Evolutionary conservation across 1,140 invertebrate species (phyloP).

Genomic region (Aphidius gifuensis): DNA sequence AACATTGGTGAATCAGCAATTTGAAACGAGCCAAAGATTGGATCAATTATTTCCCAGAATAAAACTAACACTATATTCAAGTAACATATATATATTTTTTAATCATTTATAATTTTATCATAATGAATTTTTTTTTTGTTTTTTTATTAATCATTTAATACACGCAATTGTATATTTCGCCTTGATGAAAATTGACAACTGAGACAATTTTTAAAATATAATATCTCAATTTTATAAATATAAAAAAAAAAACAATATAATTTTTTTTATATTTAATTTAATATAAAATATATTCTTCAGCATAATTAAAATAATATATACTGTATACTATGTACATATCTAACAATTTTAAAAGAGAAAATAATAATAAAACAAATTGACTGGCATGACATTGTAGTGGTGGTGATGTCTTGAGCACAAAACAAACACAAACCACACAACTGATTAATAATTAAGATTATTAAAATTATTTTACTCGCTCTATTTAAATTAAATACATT

Average conservation of each 20-base stretch:
- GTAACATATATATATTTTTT: no score
- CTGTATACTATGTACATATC: conserved; percentile 9
- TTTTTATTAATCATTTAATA: no score
- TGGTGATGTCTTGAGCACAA: background rate
- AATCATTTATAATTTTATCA: no score
- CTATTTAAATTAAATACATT: no score
- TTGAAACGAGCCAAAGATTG: background rate
- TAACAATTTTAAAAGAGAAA: background rate
- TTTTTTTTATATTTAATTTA: background rate
- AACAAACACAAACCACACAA: background rate
- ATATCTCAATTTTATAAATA: background rate
- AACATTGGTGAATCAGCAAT: conserved; percentile 13
- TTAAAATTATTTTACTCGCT: no score
- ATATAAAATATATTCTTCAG: background rate
- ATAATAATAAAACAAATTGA: background rate
- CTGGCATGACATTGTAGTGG: background rate
- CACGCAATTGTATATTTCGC: no score
- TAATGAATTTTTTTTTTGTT: no score
- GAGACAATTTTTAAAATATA: background rate
- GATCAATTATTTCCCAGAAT: background rate
- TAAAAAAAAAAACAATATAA: background rate
- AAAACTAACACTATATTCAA: no score
- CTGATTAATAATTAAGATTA: background rate
- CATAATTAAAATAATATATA: background rate
- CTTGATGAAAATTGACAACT: no score